These are phyloP conservation scores for Acanthococcus lagerstroemiae DNA, from an alignment of 2,888 invertebrate genomes.

Conservation along the genomic window DNA sequence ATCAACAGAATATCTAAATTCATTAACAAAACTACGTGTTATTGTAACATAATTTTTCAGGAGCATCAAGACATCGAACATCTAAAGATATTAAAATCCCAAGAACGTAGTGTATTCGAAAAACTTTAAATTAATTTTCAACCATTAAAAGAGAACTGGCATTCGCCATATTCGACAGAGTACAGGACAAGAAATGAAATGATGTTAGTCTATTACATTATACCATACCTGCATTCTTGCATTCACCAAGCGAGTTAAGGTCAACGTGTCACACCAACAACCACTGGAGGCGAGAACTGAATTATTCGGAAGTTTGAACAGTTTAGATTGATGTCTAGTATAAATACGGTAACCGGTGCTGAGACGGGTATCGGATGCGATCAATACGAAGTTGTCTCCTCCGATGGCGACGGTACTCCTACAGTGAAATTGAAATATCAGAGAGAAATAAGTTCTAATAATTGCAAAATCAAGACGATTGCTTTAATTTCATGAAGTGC, in stretches of 20 bases:
- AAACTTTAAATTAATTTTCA: too few relatives aligned
- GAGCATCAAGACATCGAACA: too few relatives aligned
- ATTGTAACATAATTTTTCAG: too few relatives aligned
- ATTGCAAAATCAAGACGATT: not conserved
- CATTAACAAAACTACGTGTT: too few relatives aligned
- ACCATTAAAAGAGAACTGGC: too few relatives aligned
- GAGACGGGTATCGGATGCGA: conserved; percentile 90
- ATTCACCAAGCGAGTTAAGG: conserved; percentile 70
- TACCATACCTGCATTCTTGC: conserved; percentile 66
- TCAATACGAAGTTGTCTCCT: conserved; percentile 87
- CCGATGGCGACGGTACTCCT: conserved; percentile 93
- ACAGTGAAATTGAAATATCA: conserved; percentile 36
- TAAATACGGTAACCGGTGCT: conserved; percentile 85
- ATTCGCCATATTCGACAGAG: too few relatives aligned
- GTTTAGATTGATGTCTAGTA: conserved; percentile 76
- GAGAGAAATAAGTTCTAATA: not conserved
- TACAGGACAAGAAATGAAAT: too few relatives aligned
- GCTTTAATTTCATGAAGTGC: too few relatives aligned
- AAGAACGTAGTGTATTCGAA: too few relatives aligned
- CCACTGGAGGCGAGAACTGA: conserved; percentile 91
- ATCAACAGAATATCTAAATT: too few relatives aligned
- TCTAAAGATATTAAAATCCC: too few relatives aligned
- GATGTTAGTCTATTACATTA: too few relatives aligned
- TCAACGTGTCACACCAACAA: conserved; percentile 95
- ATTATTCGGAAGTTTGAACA: conserved; percentile 66